These are phyloP conservation scores for Arizona elegans DNA, from an alignment of 2,113 vertebrate genomes.

Conservation along the genomic window DNA sequence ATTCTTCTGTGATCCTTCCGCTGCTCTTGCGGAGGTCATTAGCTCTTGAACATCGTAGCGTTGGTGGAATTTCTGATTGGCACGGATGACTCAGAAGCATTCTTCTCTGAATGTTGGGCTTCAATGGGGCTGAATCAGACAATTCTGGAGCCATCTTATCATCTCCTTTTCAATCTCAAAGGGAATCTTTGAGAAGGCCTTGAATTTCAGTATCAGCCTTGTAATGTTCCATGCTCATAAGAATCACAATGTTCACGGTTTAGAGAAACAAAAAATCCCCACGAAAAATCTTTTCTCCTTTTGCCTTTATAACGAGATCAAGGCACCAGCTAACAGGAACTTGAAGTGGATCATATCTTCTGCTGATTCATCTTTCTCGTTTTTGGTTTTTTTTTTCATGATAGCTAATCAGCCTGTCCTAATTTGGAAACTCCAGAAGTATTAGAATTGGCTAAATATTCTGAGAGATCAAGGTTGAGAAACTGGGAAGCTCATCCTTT, in stretches of 20 bases:
- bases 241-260: neutral
- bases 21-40: neutral
- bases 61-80: neutral
- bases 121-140: neutral
- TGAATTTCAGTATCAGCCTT: neutral
- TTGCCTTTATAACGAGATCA: neutral
- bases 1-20: neutral
- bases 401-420: neutral
- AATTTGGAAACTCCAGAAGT: neutral
- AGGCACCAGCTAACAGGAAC: neutral
- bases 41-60: neutral
- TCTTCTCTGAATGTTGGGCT: neutral
- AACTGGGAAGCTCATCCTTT: neutral
- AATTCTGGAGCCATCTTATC: neutral
- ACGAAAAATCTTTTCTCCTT: neutral
- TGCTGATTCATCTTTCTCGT: neutral
- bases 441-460: neutral
- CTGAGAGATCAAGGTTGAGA: neutral
- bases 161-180: neutral
- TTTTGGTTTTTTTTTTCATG: neutral
- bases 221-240: neutral
- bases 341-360: neutral
- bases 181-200: neutral
- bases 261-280: neutral
- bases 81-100: neutral